Evolutionary conservation across 2,113 vertebrate species (phyloP).

Genomic region (Seriola aureovittata): DNA sequence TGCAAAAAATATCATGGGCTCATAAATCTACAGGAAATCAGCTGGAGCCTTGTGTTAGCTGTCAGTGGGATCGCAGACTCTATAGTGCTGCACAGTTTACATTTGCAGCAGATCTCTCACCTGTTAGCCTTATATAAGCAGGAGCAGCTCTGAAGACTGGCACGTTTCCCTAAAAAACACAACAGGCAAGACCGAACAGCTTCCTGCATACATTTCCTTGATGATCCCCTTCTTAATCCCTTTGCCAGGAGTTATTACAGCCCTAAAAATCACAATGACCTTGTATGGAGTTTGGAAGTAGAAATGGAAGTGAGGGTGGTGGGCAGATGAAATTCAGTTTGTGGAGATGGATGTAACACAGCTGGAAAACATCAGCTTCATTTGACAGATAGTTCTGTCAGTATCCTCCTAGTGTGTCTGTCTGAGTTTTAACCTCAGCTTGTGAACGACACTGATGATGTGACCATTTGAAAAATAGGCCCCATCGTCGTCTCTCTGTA

Average conservation of each 20-base stretch:
- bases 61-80: background rate
- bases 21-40: background rate
- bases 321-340: slow-evolving; percentile 24
- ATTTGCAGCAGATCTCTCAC: slow-evolving; percentile 1
- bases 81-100: slow-evolving; percentile 21
- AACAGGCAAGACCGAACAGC: slow-evolving; percentile 18
- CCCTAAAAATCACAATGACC: slow-evolving; percentile 52
- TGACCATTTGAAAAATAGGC: background rate
- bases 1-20: background rate
- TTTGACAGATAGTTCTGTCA: slow-evolving; percentile 27
- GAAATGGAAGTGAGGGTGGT: slow-evolving; percentile 2
- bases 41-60: background rate
- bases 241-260: slow-evolving; percentile 41
- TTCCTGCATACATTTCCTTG: slow-evolving; percentile 26
- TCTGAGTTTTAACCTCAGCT: background rate
- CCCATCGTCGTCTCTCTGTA: background rate
- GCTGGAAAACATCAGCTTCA: slow-evolving; percentile 60
- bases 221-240: slow-evolving; percentile 39
- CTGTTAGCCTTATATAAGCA: slow-evolving; percentile 15
- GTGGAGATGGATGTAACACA: slow-evolving; percentile 36
- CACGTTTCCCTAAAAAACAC: slow-evolving; percentile 35
- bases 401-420: background rate
- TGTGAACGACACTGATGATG: background rate
- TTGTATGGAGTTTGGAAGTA: slow-evolving; percentile 57
- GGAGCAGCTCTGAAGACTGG: background rate